Conservation (phyloP, 2,888 invertebrate genomes). For the Operophtera brumata region DNA sequence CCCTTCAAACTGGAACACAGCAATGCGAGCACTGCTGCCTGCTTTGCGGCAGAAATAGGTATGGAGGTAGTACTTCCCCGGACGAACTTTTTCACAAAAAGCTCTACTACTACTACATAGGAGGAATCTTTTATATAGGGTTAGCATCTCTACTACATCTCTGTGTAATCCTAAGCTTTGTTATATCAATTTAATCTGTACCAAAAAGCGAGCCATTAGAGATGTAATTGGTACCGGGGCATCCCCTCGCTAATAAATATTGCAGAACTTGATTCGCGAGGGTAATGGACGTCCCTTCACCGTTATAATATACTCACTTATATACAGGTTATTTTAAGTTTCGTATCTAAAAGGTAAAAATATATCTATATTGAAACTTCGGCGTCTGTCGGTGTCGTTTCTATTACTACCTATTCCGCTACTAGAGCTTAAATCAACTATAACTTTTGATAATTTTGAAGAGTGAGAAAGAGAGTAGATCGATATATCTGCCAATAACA, state of each 20-base stretch:
- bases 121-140: too few relatives aligned
- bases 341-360: constrained; percentile 6
- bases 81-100: too few relatives aligned
- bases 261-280: constrained; percentile 45
- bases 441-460: not conserved
- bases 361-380: constrained; percentile 6
- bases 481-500: too few relatives aligned
- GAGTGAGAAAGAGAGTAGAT: too few relatives aligned
- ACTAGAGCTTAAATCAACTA: not conserved
- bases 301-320: constrained; percentile 18
- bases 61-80: too few relatives aligned
- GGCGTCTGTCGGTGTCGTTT: not conserved
- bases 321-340: constrained; percentile 16
- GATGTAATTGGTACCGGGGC: constrained; percentile 55
- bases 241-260: constrained; percentile 54
- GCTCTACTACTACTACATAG: too few relatives aligned
- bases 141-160: too few relatives aligned
- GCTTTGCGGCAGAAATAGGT: too few relatives aligned
- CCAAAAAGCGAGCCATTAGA: constrained; percentile 42
- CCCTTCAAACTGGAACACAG: too few relatives aligned
- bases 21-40: too few relatives aligned
- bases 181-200: constrained; percentile 21
- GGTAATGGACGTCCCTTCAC: constrained; percentile 34
- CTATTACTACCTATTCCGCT: not conserved
- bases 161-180: too few relatives aligned